These are phyloP conservation scores for Agriopis aurantiaria DNA, from an alignment of 2,888 invertebrate genomes.

Conservation along the genomic window DNA sequence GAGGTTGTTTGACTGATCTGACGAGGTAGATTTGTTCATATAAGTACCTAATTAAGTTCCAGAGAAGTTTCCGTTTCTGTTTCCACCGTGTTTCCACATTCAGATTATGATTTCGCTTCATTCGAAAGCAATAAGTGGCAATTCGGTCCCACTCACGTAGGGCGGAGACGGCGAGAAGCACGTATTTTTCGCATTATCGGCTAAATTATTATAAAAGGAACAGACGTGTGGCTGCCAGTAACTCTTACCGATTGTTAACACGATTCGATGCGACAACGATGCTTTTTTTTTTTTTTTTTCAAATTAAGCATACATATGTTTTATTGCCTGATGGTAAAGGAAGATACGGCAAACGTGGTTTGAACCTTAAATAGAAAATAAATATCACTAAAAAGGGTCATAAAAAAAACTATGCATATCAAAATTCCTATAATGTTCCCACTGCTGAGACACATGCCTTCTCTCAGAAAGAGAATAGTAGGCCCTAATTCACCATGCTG, in stretches of 20 bases:
- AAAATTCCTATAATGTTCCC: no score
- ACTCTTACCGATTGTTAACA: slow-evolving; percentile 43
- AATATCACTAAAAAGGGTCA: not conserved
- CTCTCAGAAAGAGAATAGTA: no score
- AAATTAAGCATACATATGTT: slow-evolving; percentile 1
- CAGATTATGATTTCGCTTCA: slow-evolving; percentile 75
- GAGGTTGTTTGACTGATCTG: no score
- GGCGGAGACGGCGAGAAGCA: slow-evolving; percentile 72
- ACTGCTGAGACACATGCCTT: no score
- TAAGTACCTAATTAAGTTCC: not conserved
- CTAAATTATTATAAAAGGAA: slow-evolving; percentile 83
- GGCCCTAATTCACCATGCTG: no score
- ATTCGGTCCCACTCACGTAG: slow-evolving; percentile 77
- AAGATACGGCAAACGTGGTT: not conserved
- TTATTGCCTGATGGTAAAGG: slow-evolving; percentile 7
- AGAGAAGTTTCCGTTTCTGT: slow-evolving; percentile 8
- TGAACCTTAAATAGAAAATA: not conserved
- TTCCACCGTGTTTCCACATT: slow-evolving; percentile 15
- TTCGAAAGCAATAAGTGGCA: slow-evolving; percentile 76
- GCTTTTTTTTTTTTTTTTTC: slow-evolving; percentile 20
- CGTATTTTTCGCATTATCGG: slow-evolving; percentile 85
- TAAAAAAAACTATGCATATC: no score
- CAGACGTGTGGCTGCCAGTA: slow-evolving; percentile 75
- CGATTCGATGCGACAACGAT: slow-evolving; percentile 33
- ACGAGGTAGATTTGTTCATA: no score